Base-by-base conservation (phyloP, 2,113 vertebrate species). In the Paramormyrops kingsleyae region DNA sequence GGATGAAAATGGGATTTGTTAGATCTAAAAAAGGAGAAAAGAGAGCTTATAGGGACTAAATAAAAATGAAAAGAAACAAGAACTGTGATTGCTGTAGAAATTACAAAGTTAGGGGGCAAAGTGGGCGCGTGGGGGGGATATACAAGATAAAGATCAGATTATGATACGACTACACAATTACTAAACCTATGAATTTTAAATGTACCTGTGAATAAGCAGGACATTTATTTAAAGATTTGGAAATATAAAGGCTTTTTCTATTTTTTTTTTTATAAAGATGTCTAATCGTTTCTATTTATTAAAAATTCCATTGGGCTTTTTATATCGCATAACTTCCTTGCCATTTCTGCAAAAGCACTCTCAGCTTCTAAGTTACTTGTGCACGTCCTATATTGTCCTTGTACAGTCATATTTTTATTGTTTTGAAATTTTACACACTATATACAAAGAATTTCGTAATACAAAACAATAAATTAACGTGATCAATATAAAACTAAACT, bases 401-500 rank as follows among this genome's bases (percentile, higher is more conserved):
- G 96, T 96, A 96, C 98, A 97, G 97, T 96, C 97, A 96, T 97
- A 96, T 95, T 97, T 99, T 98, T 98, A 99, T 98, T 98, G 97
- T 97, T 95, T 97, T 96, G 95, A 97, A 97, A 97, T 95, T 97
- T 97, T 97, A 97, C 96, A 97, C 97, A 95, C 94, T 97, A 97
- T 97, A 95, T 98, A 98, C 98, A 99, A 97, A 97, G 96, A 96
- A 95, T 95, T 94, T 92, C 95, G 92, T 95, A 94, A 95, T 97
- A 98, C 97, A 97, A 97, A 97, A 96, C 93, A 98, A 98, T 98
- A 98, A 98, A 97, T 99, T 98, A 99, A 98, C 97, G 96, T 97
- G 97, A 96, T 97, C 97, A 97, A 97, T 98, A 99, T 97, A 98
- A 98, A 99, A 98, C 97, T 98, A 98, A 97, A 97, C 97, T 97